Conservation (phyloP, 1,140 invertebrate species). For the Tachypleus tridentatus region DNA sequence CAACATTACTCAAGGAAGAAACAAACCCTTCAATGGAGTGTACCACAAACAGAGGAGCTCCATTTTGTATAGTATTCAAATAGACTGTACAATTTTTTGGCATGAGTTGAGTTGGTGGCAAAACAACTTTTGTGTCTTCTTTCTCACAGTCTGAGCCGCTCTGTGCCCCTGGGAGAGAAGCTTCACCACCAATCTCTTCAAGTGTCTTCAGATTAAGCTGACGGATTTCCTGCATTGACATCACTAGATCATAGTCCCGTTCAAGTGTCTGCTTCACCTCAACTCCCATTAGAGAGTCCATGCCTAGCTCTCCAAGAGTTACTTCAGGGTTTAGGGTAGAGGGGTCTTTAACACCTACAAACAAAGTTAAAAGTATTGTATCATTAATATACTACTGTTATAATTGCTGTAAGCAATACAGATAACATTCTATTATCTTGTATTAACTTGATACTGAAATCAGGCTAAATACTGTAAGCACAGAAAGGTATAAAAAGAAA, state of each 20-base stretch:
- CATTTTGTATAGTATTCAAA: conserved; percentile 35
- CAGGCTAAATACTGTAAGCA: no score
- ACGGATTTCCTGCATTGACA: conserved; percentile 83
- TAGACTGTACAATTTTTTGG: conserved; percentile 37
- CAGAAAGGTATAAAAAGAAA: no score
- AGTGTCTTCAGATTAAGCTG: conserved; percentile 60
- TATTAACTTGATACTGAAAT: no score
- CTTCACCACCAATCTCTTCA: conserved; percentile 44
- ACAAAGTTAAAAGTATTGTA: no score
- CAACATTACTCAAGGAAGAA: conserved; percentile 51
- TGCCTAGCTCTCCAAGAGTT: conserved; percentile 79
- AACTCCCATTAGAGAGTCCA: conserved; percentile 96
- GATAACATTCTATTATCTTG: no score
- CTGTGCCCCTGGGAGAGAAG: conserved; percentile 13
- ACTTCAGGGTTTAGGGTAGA: conserved; percentile 56
- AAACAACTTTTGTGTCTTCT: conserved; percentile 26
- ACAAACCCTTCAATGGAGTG: conserved; percentile 88
- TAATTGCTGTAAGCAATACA: no score
- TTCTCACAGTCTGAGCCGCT: neutral
- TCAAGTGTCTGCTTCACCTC: conserved; percentile 96
- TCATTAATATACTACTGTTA: no score
- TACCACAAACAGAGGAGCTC: conserved; percentile 54
- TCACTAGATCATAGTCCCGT: conserved; percentile 72
- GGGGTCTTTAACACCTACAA: conserved; percentile 67
- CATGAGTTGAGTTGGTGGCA: conserved; percentile 20